Evolutionary conservation across 2,113 vertebrate genomes (phyloP), one percentile per base, ranked within the genome.

Genomic region (Bungarus multicinctus): DNA sequence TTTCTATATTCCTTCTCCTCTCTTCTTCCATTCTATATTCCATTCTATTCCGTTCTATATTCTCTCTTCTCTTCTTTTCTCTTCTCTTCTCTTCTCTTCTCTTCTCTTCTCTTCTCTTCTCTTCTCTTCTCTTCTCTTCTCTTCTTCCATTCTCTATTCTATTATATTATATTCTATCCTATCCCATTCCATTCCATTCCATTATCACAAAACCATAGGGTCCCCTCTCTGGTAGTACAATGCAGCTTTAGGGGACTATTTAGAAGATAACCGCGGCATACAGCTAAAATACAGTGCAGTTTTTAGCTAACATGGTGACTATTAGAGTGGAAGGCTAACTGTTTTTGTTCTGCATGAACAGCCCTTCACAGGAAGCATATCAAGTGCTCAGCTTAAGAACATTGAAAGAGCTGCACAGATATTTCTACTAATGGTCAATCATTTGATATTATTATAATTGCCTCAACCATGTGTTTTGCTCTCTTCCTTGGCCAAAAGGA

Each of bases 381-480:
- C 64, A 74, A 74, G 64, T 81, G 34, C 69, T 14, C 25, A 30
- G 23, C 2, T 86, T 50, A 86, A 86, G 45, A 47, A 86, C 5
- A 86, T 47, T 86, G 23, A 27, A 43, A 86, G 85, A 86, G 20
- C 45, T 14, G 9, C 25, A 5, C 22, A 87, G 45, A 8, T 4
- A 52, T 92, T 74, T 88, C 58, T 53, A n/a, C 12, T 23, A 58
- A 47, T 10, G 30, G 12, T 54, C 12, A 39, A 12, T 12, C 1
- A 93, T 87, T 94, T 94, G n/a, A 5, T 88, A 58, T 27, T 58
- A 58, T 58, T 50, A 93, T 87, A 69, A 27, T 27, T 47, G 89
- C 25, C 93, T 27, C 27, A 88, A 27, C 39, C 16, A 9, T 90
- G 54, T 18, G 11, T 85, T 85, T 89, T n/a, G 5, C 8, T 91